phyloP scores from a whole-genome alignment of 2,113 vertebrate genomes.

The Campylomormyrus tamandua region DNA sequence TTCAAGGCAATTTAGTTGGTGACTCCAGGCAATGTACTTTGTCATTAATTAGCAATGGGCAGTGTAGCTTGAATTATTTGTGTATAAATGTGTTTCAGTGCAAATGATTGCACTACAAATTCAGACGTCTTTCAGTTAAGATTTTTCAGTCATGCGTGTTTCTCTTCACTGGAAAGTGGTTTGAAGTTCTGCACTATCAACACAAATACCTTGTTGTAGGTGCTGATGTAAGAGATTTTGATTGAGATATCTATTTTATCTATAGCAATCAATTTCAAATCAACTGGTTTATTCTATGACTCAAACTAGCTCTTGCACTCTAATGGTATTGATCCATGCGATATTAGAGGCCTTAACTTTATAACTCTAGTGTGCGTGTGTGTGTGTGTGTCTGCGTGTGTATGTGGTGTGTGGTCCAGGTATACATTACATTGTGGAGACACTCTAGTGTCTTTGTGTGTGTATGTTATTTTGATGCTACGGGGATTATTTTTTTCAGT shows the following conservation, averaged over 20 bases:
- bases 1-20: not conserved
- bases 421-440: no score
- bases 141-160: not conserved
- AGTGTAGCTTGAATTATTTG: conserved; percentile 5
- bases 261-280: not conserved
- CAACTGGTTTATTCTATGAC: not conserved
- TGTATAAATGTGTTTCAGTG: not conserved
- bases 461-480: no score
- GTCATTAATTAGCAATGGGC: not conserved
- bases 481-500: no score
- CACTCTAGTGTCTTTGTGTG: no score
- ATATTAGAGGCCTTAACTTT: not conserved
- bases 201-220: not conserved
- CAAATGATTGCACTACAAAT: not conserved
- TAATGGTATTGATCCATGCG: not conserved
- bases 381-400: no score
- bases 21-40: conserved; percentile 3
- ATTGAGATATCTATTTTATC: not conserved
- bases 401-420: no score
- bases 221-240: not conserved
- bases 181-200: not conserved
- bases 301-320: not conserved
- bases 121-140: not conserved
- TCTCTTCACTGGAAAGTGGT: not conserved
- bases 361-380: no score